Evolutionary conservation across 1,140 invertebrate species (phyloP).

Genomic region (Cydia pomonella): DNA sequence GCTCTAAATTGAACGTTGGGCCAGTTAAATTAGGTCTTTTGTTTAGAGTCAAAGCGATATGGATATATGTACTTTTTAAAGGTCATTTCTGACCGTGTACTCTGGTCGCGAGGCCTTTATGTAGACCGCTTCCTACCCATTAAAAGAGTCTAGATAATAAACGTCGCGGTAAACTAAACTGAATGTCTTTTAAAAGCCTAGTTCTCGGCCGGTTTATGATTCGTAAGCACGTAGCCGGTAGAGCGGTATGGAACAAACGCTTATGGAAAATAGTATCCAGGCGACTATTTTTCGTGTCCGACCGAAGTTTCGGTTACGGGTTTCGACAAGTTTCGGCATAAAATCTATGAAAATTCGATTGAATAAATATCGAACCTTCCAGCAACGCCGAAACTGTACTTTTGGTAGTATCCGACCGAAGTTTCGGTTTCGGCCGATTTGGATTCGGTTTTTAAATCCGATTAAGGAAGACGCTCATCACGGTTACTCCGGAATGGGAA

Average conservation of each 20-base stretch:
- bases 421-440: too few relatives aligned
- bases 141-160: slow-evolving; percentile 70
- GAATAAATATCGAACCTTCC: too few relatives aligned
- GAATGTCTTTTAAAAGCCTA: slow-evolving; percentile 58
- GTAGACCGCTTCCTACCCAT: slow-evolving; percentile 64
- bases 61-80: neutral
- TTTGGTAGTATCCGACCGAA: too few relatives aligned
- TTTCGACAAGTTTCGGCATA: too few relatives aligned
- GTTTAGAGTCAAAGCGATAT: slow-evolving; percentile 10
- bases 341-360: too few relatives aligned
- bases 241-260: neutral
- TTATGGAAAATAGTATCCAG: neutral
- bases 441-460: too few relatives aligned
- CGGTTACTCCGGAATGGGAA: too few relatives aligned
- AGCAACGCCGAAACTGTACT: too few relatives aligned
- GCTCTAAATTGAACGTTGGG: neutral
- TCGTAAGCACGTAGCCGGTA: slow-evolving; percentile 33
- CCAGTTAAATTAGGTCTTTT: neutral
- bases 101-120: slow-evolving; percentile 49
- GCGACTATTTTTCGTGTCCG: neutral
- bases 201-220: slow-evolving; percentile 47
- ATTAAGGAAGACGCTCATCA: too few relatives aligned
- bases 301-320: neutral
- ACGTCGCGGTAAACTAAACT: slow-evolving; percentile 68
- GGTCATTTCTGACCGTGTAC: slow-evolving; percentile 38